Percentiles rank a stretch among this genome's conserved stretches.
Conservation (phyloP, 2,888 invertebrate species). For the Mimachlamys varia region DNA sequence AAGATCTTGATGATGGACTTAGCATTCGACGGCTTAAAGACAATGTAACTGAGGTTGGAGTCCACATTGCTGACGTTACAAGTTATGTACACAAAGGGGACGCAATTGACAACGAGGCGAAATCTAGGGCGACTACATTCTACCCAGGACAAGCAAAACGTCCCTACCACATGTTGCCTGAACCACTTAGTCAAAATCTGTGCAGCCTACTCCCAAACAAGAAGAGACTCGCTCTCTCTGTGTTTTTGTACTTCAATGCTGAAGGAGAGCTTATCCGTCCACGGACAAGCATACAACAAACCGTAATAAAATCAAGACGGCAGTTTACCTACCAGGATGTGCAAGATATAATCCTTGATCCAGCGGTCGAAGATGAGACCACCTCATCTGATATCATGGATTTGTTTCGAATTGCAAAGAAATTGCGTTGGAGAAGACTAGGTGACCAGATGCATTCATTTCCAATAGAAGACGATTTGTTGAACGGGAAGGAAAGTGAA, state of each 20-base stretch:
- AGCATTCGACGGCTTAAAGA: slow-evolving; percentile 44
- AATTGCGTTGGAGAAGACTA: slow-evolving; percentile 50
- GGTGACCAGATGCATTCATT: slow-evolving; percentile 49
- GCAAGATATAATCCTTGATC: slow-evolving; percentile 47
- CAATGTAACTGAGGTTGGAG: slow-evolving; percentile 54
- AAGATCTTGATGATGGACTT: slow-evolving; percentile 63
- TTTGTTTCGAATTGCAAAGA: slow-evolving; percentile 51
- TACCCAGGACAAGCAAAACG: slow-evolving; percentile 50
- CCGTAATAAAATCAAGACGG: slow-evolving; percentile 50
- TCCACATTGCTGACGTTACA: slow-evolving; percentile 65
- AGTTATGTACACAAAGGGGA: slow-evolving; percentile 54
- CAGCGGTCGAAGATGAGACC: background rate
- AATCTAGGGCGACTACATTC: slow-evolving; percentile 55
- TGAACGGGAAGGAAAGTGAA: slow-evolving; percentile 13
- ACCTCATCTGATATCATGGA: slow-evolving; percentile 44
- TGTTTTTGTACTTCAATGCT: slow-evolving; percentile 52
- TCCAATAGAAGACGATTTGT: slow-evolving; percentile 41
- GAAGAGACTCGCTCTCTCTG: slow-evolving; percentile 55
- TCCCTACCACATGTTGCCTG: slow-evolving; percentile 60
- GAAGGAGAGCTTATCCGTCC: slow-evolving; percentile 40
- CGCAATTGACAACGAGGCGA: slow-evolving; percentile 59
- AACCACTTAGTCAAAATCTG: slow-evolving; percentile 53
- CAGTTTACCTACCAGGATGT: slow-evolving; percentile 54
- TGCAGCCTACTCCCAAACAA: slow-evolving; percentile 57
- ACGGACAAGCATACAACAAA: slow-evolving; percentile 42